Conservation (phyloP, 2,888 invertebrate species). For the Aporophyla nigra region DNA sequence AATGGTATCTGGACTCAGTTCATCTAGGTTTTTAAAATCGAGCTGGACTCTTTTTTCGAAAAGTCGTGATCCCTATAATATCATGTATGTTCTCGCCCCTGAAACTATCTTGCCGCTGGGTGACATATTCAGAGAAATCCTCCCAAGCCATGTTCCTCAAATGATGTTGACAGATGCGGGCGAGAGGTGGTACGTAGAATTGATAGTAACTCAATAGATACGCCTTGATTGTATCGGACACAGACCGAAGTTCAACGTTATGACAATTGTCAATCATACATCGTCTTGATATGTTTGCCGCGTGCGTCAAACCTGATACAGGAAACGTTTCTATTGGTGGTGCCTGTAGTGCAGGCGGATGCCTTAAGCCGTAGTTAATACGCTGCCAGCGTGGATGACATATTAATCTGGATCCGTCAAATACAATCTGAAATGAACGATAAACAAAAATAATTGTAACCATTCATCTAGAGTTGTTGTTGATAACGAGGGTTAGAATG, state of each 20-base stretch:
- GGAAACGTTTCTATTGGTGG: not conserved
- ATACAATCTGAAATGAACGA: not conserved
- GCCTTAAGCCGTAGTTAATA: conserved; percentile 1
- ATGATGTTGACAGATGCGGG: too few species aligned
- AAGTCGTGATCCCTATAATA: too few species aligned
- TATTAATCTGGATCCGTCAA: not conserved
- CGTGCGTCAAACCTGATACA: not conserved
- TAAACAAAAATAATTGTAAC: not conserved
- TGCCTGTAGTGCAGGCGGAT: not conserved
- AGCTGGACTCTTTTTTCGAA: too few species aligned
- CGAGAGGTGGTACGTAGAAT: conserved; percentile 4
- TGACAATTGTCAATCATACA: conserved; percentile 1
- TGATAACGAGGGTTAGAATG: too few species aligned
- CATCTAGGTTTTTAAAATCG: too few species aligned
- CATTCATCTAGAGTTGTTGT: too few species aligned
- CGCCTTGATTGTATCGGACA: not conserved
- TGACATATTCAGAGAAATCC: too few species aligned
- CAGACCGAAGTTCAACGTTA: conserved; percentile 1
- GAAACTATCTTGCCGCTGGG: too few species aligned
- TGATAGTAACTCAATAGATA: not conserved
- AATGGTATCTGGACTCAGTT: too few species aligned
- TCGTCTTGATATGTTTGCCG: conserved; percentile 5
- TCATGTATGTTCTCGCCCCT: too few species aligned
- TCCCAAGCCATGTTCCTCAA: too few species aligned
- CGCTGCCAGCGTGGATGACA: not conserved